Percentiles rank a stretch among this genome's conserved stretches.
Conservation (phyloP, 2,888 invertebrate species). For the Phengaris alcon region DNA sequence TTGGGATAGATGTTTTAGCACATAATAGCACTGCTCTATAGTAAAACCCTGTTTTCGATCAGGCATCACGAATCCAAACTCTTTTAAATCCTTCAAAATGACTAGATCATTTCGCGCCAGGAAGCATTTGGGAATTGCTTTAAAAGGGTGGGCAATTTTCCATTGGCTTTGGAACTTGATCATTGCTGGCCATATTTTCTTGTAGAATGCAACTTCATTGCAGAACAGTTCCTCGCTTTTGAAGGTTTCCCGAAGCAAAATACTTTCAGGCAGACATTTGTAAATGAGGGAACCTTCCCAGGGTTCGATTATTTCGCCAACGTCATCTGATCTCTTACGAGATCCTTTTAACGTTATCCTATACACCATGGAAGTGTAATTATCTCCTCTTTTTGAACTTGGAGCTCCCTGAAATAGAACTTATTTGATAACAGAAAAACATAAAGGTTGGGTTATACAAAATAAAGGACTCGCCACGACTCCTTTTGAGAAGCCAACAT, state of each 20-base stretch:
- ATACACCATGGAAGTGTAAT: constrained; percentile 86
- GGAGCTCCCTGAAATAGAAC: constrained; percentile 75
- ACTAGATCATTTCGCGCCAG: constrained; percentile 79
- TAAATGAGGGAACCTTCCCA: constrained; percentile 84
- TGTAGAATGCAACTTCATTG: constrained; percentile 87
- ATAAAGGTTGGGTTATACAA: no score
- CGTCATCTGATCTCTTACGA: constrained; percentile 55
- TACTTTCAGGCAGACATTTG: constrained; percentile 84
- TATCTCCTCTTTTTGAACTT: constrained; percentile 86
- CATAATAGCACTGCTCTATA: constrained; percentile 79
- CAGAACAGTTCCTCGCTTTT: constrained; percentile 85
- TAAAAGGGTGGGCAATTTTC: constrained; percentile 67
- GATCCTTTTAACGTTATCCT: constrained; percentile 80
- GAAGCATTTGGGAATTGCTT: constrained; percentile 81
- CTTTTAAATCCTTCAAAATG: constrained; percentile 80
- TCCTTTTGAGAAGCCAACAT: no score
- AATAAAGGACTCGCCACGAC: no score
- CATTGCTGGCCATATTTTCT: constrained; percentile 83
- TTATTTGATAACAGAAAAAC: background rate
- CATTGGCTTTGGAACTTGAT: constrained; percentile 76
- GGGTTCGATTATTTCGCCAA: constrained; percentile 59
- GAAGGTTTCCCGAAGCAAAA: constrained; percentile 82
- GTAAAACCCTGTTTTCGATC: constrained; percentile 81
- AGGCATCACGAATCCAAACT: constrained; percentile 81
- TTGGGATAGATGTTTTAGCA: constrained; percentile 80